These are phyloP conservation scores for Campaea margaritaria DNA, from an alignment of 2,888 invertebrate species.

Conservation along the genomic window DNA sequence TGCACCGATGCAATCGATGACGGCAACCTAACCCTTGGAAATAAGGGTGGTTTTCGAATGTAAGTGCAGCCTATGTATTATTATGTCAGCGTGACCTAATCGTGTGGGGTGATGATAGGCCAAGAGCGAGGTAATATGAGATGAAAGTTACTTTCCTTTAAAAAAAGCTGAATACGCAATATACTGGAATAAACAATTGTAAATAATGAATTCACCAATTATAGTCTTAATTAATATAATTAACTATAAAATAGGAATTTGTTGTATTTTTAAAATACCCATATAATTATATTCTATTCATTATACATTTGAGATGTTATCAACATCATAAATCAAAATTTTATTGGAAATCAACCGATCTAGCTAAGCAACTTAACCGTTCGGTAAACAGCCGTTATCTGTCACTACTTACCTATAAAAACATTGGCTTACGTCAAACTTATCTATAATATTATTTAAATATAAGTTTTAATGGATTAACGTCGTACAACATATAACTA, in stretches of 20 bases:
- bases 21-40: slow-evolving; percentile 18
- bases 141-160: too few species aligned
- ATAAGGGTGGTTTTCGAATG: slow-evolving; percentile 47
- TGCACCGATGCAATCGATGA: slow-evolving; percentile 49
- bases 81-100: slow-evolving; percentile 52
- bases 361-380: not conserved
- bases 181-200: too few species aligned
- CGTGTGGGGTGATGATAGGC: slow-evolving; percentile 54
- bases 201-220: too few species aligned
- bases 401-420: slow-evolving; percentile 10
- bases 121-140: slow-evolving; percentile 38
- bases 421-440: slow-evolving; percentile 2
- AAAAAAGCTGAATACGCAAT: too few species aligned
- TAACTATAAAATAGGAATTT: too few species aligned
- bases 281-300: too few species aligned
- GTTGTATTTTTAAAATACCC: too few species aligned
- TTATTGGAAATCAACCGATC: slow-evolving; percentile 11
- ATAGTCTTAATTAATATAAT: too few species aligned
- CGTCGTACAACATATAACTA: slow-evolving; percentile 1
- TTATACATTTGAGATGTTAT: not conserved
- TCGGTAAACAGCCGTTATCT: slow-evolving; percentile 7
- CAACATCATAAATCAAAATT: slow-evolving; percentile 4
- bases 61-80: slow-evolving; percentile 35
- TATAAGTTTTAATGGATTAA: slow-evolving; percentile 16
- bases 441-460: slow-evolving; percentile 29